phyloP scores from a whole-genome alignment of 2,797 vertebrate species.

The Avahi laniger region DNA sequence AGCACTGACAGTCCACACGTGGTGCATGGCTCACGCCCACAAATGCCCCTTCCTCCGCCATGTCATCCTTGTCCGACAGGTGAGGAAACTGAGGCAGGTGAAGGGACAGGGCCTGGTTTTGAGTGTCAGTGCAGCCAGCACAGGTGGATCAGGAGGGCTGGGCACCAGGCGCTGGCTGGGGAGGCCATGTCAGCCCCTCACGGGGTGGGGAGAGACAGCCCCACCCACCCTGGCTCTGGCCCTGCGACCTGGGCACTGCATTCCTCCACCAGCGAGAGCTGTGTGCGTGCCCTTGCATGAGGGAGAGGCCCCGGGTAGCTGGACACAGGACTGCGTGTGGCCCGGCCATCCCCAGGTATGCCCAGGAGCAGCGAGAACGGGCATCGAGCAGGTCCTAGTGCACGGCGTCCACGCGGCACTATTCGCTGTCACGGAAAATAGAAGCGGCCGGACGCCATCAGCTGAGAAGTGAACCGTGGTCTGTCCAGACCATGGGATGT shows the following conservation, averaged over 20 bases:
- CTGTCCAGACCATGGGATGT: neutral
- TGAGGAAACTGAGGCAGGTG: neutral
- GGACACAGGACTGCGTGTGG: neutral
- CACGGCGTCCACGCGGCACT: neutral
- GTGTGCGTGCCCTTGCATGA: fast-evolving
- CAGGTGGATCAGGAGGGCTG: neutral
- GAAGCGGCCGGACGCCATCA: neutral
- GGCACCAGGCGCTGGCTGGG: too few relatives aligned
- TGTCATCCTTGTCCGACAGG: neutral
- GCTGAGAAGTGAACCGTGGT: neutral
- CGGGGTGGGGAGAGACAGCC: neutral
- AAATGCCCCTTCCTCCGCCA: neutral
- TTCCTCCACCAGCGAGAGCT: neutral
- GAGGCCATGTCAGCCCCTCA: neutral
- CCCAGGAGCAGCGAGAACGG: neutral
- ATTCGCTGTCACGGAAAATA: neutral
- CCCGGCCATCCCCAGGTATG: neutral
- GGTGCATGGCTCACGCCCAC: neutral
- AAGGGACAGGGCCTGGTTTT: neutral
- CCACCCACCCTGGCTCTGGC: neutral
- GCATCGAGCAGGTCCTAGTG: neutral
- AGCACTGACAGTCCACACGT: neutral
- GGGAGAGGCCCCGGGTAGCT: neutral
- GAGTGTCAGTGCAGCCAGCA: neutral
- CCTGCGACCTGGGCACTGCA: neutral